phyloP scores from a whole-genome alignment of 2,113 vertebrate species.

The Hystrix cristata region DNA sequence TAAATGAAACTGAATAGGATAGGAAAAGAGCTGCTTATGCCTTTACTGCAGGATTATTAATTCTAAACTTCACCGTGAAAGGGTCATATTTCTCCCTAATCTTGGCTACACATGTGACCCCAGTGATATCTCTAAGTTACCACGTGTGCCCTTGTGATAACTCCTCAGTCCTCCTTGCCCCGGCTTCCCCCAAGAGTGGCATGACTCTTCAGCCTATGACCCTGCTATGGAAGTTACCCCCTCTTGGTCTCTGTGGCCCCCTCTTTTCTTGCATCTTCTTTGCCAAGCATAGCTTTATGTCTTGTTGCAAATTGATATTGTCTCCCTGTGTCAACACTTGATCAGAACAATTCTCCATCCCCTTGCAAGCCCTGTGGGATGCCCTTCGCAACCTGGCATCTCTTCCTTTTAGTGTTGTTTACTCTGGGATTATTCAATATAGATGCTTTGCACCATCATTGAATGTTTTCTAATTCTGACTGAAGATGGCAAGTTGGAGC shows the following conservation, averaged over 20 bases:
- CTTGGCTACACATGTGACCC: not conserved
- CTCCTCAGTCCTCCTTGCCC: not conserved
- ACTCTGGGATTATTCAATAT: not conserved
- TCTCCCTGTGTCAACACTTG: not conserved
- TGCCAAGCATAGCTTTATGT: not conserved
- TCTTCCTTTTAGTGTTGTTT: not conserved
- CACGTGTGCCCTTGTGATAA: not conserved
- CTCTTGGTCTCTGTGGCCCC: not conserved
- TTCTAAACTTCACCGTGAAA: not conserved
- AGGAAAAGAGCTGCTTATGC: not conserved
- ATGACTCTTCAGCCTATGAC: not conserved
- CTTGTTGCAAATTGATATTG: not conserved
- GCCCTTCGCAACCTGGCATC: not conserved
- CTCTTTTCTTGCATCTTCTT: not conserved
- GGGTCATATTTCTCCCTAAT: not conserved
- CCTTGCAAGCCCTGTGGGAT: not conserved
- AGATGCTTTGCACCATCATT: not conserved
- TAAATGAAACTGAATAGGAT: not conserved
- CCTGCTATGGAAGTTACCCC: not conserved
- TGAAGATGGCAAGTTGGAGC: not conserved
- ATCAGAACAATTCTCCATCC: not conserved
- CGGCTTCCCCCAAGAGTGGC: not conserved
- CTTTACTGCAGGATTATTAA: not conserved
- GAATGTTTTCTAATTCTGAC: slow-evolving; percentile 4
- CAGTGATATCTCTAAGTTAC: not conserved